Base-by-base conservation (phyloP, 2,113 vertebrate species). In the Dipodomys stephensi region DNA sequence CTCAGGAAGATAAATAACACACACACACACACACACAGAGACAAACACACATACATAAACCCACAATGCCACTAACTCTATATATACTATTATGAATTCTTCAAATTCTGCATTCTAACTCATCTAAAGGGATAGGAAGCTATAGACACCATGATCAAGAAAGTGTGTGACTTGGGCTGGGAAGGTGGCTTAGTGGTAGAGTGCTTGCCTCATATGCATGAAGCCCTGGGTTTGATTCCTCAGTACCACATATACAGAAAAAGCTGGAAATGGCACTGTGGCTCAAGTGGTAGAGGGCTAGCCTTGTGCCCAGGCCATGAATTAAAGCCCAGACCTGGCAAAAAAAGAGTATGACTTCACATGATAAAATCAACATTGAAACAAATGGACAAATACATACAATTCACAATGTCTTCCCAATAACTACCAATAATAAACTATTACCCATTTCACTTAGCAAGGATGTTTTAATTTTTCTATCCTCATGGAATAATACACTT, bases 31-130 rank as follows among this genome's bases (percentile, higher is more conserved):
- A 68, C 2, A 57, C 8, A 87, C 46, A 69, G 2, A 44, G 11
- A 49, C n/a, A 81, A 6, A 32, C 28, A 64, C 4, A 72, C 5
- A 67, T 20, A 76, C 20, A 67, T 16, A 10, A 28, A 2, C 35
- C 53, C 15, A 57, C 53, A 57, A 57, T 57, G 15, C 44, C 82
- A 87, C 92, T 95, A 94, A 95, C 65, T 96, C 81, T 93, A 67
- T 83, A 93, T 90, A 64, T 85, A 95, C 81, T 97, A 96, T 35
- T 96, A 96, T 94, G 95, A 91, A 73, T 76, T 64, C 0, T 65
- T 85, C 74, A 60, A 82, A 97, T 95, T 96, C 32, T 67, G 1
- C 35, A 88, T 90, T 71, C 23, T 23, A 11, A 44, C 30, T 44
- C 0, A 1, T 93, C 49, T 74, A 32, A 65, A 81, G 84, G 60